Percentiles rank a stretch among this genome's conserved stretches.
Evolutionary conservation across 2,797 vertebrate genomes (phyloP).

Genomic region (Steatocranus sp.): DNA sequence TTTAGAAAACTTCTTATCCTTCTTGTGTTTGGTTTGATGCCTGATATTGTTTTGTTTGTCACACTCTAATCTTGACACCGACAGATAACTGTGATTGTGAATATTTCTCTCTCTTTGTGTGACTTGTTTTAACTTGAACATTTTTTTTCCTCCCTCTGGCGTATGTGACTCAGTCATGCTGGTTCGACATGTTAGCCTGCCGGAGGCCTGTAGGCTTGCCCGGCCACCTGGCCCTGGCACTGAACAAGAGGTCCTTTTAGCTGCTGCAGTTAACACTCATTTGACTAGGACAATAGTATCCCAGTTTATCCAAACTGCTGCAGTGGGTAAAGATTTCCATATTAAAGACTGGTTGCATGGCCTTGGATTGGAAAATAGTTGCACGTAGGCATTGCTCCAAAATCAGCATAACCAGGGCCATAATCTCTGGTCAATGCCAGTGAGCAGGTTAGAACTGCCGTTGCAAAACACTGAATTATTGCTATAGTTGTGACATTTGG

Average conservation of each 20-base stretch:
- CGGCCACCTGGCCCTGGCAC: constrained; percentile 56
- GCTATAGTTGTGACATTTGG: not conserved
- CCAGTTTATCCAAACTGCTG: constrained; percentile 40
- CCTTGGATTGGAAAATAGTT: not conserved
- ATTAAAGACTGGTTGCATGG: not conserved
- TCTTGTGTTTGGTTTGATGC: not conserved
- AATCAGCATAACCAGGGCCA: not conserved
- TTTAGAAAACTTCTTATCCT: not conserved
- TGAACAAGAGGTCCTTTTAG: constrained; percentile 65
- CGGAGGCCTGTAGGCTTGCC: constrained; percentile 25
- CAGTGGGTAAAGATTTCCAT: constrained; percentile 50
- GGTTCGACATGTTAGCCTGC: constrained; percentile 43
- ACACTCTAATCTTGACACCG: not conserved
- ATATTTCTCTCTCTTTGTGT: not conserved
- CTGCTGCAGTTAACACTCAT: constrained; percentile 42
- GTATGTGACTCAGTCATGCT: constrained; percentile 39
- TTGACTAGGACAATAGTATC: constrained; percentile 54
- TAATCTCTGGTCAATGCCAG: not conserved
- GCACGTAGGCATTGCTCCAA: not conserved
- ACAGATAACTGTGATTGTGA: not conserved
- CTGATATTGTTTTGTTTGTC: not conserved
- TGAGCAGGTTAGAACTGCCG: not conserved
- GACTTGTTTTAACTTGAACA: not conserved
- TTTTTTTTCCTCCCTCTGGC: not conserved
- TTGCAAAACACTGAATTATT: not conserved